These are phyloP conservation scores for Pachycephus smyrnensis DNA, from an alignment of 2,888 invertebrate species.

Conservation along the genomic window DNA sequence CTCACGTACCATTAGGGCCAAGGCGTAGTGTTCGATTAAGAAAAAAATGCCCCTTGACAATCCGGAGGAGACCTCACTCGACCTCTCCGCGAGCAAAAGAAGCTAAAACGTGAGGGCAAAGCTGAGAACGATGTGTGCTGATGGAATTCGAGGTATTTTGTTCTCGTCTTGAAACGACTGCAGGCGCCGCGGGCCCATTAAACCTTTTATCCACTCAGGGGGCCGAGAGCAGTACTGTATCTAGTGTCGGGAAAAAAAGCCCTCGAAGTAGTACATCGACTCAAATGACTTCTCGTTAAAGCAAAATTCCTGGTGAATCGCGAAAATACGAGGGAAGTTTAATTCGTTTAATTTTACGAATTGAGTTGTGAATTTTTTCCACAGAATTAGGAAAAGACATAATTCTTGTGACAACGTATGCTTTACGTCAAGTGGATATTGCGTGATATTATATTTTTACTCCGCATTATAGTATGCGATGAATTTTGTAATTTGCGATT, in stretches of 20 bases:
- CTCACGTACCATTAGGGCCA: background rate
- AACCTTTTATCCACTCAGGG: slow-evolving; percentile 51
- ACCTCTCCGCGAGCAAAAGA: background rate
- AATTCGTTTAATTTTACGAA: background rate
- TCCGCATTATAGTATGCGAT: background rate
- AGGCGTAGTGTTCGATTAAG: background rate
- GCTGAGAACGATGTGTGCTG: slow-evolving; percentile 7
- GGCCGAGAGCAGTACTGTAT: slow-evolving; percentile 17
- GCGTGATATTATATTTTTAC: background rate
- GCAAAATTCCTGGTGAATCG: background rate
- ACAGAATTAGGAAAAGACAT: background rate
- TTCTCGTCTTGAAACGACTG: slow-evolving; percentile 42
- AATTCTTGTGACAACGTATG: background rate
- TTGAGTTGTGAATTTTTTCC: background rate
- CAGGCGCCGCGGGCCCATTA: slow-evolving; percentile 37
- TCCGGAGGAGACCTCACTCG: background rate
- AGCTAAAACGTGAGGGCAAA: background rate
- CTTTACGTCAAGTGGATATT: background rate
- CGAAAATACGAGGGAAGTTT: background rate
- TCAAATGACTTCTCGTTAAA: background rate
- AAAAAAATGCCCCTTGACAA: background rate
- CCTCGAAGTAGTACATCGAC: background rate
- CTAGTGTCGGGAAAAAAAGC: background rate
- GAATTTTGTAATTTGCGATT: background rate
- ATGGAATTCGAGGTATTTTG: slow-evolving; percentile 51